phyloP scores from a whole-genome alignment of 2,797 vertebrate species.

The Diceros bicornis region DNA sequence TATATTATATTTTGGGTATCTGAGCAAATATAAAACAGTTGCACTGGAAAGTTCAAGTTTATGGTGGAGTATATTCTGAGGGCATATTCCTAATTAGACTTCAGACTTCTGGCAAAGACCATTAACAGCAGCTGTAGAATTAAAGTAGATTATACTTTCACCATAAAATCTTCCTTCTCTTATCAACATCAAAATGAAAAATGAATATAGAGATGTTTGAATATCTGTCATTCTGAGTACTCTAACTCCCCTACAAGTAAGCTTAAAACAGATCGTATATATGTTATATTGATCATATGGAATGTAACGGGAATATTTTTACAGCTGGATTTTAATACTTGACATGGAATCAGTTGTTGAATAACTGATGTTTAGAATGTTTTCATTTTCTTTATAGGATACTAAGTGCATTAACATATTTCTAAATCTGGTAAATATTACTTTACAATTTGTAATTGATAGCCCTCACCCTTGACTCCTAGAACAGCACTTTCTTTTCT shows the following conservation, averaged over 20 bases:
- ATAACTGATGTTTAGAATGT: neutral
- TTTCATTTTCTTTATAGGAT: neutral
- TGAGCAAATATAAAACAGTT: constrained; percentile 11
- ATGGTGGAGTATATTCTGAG: neutral
- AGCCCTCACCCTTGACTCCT: neutral
- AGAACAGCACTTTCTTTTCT: neutral
- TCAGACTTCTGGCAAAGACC: neutral
- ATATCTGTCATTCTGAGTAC: neutral
- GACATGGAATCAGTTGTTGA: neutral
- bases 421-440: neutral
- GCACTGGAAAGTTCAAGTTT: neutral
- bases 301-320: neutral
- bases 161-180: neutral
- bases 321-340: constrained; percentile 31
- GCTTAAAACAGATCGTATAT: neutral
- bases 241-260: neutral
- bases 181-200: constrained; percentile 47
- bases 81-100: neutral
- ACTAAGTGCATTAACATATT: neutral
- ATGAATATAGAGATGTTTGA: neutral
- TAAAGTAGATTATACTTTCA: neutral
- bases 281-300: neutral
- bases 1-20: neutral
- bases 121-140: neutral
- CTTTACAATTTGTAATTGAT: neutral